Evolutionary conservation across 1,140 invertebrate genomes (phyloP).

Genomic region (Paraescarpia echinospica): DNA sequence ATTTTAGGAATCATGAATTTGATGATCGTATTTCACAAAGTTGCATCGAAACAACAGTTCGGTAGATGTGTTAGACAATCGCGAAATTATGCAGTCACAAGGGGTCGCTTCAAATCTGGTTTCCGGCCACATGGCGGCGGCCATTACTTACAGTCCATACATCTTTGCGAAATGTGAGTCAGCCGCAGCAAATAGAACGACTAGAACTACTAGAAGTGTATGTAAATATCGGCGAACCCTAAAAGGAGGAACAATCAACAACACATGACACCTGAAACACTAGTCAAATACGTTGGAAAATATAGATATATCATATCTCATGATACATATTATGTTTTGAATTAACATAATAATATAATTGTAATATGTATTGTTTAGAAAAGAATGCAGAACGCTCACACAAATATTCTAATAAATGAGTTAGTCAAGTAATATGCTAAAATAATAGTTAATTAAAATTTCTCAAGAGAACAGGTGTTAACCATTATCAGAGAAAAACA

Average conservation of each 20-base stretch:
- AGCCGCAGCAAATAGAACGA: not conserved
- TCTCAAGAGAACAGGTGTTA: not conserved
- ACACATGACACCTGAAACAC: not conserved
- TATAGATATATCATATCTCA: not conserved
- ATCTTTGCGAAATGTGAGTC: not conserved
- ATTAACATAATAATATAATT: not conserved
- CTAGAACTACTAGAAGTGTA: not conserved
- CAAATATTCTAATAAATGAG: not conserved
- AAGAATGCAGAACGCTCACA: not conserved
- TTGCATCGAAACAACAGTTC: not conserved
- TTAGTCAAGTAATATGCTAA: not conserved
- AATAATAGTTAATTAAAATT: not conserved
- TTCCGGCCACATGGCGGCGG: not conserved
- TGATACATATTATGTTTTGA: not conserved
- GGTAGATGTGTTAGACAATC: not conserved
- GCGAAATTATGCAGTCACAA: not conserved
- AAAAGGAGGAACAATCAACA: not conserved
- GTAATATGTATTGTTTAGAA: not conserved
- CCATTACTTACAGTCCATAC: not conserved
- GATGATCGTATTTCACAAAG: not conserved
- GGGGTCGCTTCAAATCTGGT: not conserved
- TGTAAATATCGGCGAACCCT: not conserved
- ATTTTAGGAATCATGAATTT: not conserved
- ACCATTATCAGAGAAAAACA: not conserved
- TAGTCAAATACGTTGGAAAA: not conserved